Evolutionary conservation across 2,797 vertebrate genomes (phyloP).

Genomic region (Eulemur coronatus): DNA sequence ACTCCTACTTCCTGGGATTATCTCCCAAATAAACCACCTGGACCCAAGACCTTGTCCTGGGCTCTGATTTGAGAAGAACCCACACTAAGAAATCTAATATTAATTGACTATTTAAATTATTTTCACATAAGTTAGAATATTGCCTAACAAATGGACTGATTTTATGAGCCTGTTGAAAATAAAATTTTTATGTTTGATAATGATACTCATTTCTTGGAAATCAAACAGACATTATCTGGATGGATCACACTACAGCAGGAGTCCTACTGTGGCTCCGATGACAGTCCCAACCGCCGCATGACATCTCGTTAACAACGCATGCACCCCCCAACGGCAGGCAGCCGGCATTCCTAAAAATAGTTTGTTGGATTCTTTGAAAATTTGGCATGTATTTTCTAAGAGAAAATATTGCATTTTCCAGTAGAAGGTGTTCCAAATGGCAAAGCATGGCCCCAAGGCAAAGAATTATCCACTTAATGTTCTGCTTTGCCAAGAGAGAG

Average conservation of each 20-base stretch:
- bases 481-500: background rate
- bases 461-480: background rate
- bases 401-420: conserved; percentile 42
- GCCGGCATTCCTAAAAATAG: conserved; percentile 44
- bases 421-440: conserved; percentile 23
- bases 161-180: background rate
- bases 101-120: conserved; percentile 21
- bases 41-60: background rate
- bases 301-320: conserved; percentile 37
- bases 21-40: background rate
- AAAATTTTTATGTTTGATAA: background rate
- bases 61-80: conserved; percentile 9
- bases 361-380: conserved; percentile 32
- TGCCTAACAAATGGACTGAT: background rate
- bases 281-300: background rate
- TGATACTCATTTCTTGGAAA: conserved; percentile 38
- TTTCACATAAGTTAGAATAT: background rate
- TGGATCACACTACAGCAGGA: background rate
- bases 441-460: background rate
- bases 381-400: conserved; percentile 45
- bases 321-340: background rate
- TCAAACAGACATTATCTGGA: background rate
- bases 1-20: background rate
- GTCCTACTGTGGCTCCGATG: conserved; percentile 3
- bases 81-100: background rate